Conservation (phyloP, 1,140 invertebrate species). For the Phenacoccus solenopsis region DNA sequence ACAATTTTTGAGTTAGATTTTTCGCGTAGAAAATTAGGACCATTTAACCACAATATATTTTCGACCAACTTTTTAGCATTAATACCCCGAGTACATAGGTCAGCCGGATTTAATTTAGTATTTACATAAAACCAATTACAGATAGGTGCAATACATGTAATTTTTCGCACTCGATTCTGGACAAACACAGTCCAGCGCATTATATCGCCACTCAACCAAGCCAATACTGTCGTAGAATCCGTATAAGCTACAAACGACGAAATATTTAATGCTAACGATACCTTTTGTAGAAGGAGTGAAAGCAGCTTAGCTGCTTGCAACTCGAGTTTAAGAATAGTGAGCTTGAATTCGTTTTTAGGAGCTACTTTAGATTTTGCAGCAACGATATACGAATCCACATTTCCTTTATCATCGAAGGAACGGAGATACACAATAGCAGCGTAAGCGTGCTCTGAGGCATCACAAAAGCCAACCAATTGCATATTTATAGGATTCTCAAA, state of each 20-base stretch:
- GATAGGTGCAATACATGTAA: neutral
- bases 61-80: neutral
- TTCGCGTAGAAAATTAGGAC: conserved; percentile 16
- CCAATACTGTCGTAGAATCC: conserved; percentile 30
- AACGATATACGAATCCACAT: conserved; percentile 21
- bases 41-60: conserved; percentile 15
- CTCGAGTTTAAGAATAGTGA: conserved; percentile 23
- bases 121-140: conserved; percentile 27
- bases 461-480: too few species aligned
- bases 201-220: conserved; percentile 29
- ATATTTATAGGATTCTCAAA: too few species aligned
- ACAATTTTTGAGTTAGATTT: neutral
- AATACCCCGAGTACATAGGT: conserved; percentile 20
- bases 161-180: neutral
- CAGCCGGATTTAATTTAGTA: conserved; percentile 28
- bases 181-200: conserved; percentile 27
- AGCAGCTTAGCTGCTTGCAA: conserved; percentile 25
- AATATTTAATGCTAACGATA: neutral
- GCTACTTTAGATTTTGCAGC: conserved; percentile 23
- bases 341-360: conserved; percentile 21
- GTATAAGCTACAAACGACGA: conserved; percentile 22
- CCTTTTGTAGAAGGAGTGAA: neutral
- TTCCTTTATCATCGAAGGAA: neutral
- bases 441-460: neutral
- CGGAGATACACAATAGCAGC: conserved; percentile 10